Conservation (phyloP, 92 coral and sea anemone genomes). For the Umimayanthus kanabou region DNA sequence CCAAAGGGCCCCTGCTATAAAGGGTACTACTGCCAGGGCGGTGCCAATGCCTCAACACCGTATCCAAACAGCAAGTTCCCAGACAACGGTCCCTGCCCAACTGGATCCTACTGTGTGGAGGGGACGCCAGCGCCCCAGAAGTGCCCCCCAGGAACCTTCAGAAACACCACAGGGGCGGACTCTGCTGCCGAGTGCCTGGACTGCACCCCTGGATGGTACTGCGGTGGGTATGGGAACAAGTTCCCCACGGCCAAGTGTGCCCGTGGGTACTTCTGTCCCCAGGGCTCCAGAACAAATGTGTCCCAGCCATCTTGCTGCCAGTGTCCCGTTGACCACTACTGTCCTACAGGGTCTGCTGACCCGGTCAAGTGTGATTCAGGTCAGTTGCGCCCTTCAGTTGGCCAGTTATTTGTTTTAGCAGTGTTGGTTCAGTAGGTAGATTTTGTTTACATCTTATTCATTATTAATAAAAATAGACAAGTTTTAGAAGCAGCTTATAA, state of each 20-base stretch:
- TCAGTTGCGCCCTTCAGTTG: constrained; percentile 3
- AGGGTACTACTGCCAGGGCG: constrained; percentile 88
- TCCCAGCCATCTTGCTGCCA: constrained; percentile 75
- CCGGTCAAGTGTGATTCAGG: constrained; percentile 83
- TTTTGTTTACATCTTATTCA: too few relatives aligned
- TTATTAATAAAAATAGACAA: too few relatives aligned
- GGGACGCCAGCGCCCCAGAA: constrained; percentile 81
- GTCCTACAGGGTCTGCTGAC: constrained; percentile 82
- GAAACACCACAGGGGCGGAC: constrained; percentile 95
- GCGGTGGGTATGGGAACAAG: constrained; percentile 77
- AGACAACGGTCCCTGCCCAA: constrained; percentile 83
- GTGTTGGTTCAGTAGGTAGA: too few relatives aligned
- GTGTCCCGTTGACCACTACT: constrained; percentile 84
- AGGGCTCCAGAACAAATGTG: constrained; percentile 83
- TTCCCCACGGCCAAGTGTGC: constrained; percentile 79
- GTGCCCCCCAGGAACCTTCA: constrained; percentile 95
- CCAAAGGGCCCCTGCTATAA: constrained; percentile 79
- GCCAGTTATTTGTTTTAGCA: neutral
- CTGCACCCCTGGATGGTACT: constrained; percentile 90
- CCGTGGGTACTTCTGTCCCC: constrained; percentile 88
- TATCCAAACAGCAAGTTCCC: constrained; percentile 63
- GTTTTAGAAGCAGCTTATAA: too few relatives aligned
- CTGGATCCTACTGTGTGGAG: constrained; percentile 78
- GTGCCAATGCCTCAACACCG: constrained; percentile 86
- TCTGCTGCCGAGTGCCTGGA: constrained; percentile 84